Percentiles rank a stretch among this genome's conserved stretches.
phyloP scores from a whole-genome alignment of 1,140 invertebrate genomes.

The Lineus longissimus region DNA sequence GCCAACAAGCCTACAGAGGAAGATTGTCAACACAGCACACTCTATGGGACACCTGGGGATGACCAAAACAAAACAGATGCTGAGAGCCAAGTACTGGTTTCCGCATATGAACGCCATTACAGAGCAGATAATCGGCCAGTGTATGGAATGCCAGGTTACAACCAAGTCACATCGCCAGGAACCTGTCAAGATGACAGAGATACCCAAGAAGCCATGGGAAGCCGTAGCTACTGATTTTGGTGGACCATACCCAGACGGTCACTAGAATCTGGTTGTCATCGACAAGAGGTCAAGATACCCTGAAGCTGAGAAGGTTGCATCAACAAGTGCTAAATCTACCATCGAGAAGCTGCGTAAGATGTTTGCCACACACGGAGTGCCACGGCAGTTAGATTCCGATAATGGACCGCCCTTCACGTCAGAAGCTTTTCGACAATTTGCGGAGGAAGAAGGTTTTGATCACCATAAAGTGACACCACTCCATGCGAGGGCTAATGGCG shows the following conservation, averaged over 20 bases:
- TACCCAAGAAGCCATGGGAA: constrained; percentile 26
- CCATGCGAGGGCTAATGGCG: constrained; percentile 20
- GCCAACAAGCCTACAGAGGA: constrained; percentile 16
- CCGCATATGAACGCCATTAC: constrained; percentile 16
- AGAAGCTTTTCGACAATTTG: constrained; percentile 15
- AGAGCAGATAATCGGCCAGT: constrained; percentile 18
- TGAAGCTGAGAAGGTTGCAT: constrained; percentile 18
- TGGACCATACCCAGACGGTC: constrained; percentile 21
- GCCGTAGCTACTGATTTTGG: constrained; percentile 29
- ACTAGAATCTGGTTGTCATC: constrained; percentile 26
- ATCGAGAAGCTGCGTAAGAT: constrained; percentile 11
- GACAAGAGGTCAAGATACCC: constrained; percentile 33
- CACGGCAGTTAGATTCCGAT: constrained; percentile 19
- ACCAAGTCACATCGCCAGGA: constrained; percentile 15
- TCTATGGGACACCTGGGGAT: constrained; percentile 22
- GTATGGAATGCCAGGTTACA: constrained; percentile 20
- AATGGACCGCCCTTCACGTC: constrained; percentile 25
- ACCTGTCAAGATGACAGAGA: constrained; percentile 5
- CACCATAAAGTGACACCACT: constrained; percentile 22
- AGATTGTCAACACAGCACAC: constrained; percentile 19
- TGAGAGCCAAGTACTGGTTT: constrained; percentile 26
- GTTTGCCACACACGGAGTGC: constrained; percentile 22
- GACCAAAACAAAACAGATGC: constrained; percentile 25
- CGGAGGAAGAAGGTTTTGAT: constrained; percentile 12
- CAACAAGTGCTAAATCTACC: constrained; percentile 10